Percentiles rank a stretch among this genome's conserved stretches.
Evolutionary conservation across 2,888 invertebrate species (phyloP).

Genomic region (Lymantria monacha): DNA sequence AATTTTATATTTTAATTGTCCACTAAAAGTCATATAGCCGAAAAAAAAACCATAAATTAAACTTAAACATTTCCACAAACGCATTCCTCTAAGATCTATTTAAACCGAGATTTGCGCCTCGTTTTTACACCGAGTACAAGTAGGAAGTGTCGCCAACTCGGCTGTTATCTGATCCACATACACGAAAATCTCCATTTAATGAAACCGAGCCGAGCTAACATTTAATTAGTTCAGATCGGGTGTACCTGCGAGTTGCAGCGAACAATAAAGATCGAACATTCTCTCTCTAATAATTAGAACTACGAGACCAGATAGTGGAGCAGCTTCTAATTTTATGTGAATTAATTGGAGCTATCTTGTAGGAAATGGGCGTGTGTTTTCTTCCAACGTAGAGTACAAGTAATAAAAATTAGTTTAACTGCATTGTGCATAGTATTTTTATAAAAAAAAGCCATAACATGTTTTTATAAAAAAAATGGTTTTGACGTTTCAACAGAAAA

Average conservation of each 20-base stretch:
- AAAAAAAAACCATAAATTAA: conserved; percentile 1
- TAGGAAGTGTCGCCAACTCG: conserved; percentile 38
- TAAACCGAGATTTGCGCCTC: conserved; percentile 31
- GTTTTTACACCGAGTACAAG: conserved; percentile 33
- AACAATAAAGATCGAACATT: conserved; percentile 80
- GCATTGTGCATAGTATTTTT: background rate
- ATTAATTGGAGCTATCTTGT: conserved; percentile 67
- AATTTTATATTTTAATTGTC: too few relatives aligned
- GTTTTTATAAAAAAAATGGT: background rate
- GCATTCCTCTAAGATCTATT: conserved; percentile 25
- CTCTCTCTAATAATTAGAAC: conserved; percentile 71
- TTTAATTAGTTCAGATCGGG: conserved; percentile 76
- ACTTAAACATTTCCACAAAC: conserved; percentile 21
- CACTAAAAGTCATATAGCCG: too few relatives aligned
- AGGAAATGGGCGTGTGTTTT: conserved; percentile 45
- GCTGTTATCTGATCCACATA: conserved; percentile 70
- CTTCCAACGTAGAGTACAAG: background rate
- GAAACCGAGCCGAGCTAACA: conserved; percentile 50
- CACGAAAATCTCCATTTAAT: conserved; percentile 76
- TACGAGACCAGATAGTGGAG: conserved; percentile 59
- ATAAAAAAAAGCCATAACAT: background rate
- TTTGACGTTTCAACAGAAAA: too few relatives aligned
- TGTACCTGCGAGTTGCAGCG: conserved; percentile 50
- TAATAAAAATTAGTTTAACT: background rate
- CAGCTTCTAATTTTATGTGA: conserved; percentile 63